Evolutionary conservation across 1,140 invertebrate genomes (phyloP), one percentile per base, ranked within the genome.

Genomic region (Drosophila micromelanica): DNA sequence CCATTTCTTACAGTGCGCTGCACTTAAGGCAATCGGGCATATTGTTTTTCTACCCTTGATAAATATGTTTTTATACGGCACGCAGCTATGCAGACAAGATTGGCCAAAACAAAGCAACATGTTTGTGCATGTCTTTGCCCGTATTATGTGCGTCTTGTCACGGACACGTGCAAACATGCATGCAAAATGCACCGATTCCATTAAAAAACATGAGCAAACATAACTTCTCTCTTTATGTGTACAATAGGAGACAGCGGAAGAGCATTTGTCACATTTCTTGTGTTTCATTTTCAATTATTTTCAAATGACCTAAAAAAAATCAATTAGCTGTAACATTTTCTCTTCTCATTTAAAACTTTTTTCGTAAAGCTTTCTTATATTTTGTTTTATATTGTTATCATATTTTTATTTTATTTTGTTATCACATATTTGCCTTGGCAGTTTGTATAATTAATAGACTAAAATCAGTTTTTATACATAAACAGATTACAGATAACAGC

Each of bases 1-100:
- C 67, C 35, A 15, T 76, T 72, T 70, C 60, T 56, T 64, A 76
- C 57, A 71, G 54, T 61, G 55, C 56, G 75, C 64, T 74, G 35
- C 72, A 38, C 49, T 51, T 32, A 38, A 27, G 12, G 48, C 35
- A 68, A 52, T 60, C 46, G 69, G 57, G 75, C 67, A 61, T 78
- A 78, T 78, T 52, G 8, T 15, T 27, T 27, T 13, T 42, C 2
- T 8, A 32, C 8, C 45, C 37, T 56, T 46, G 64, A 38, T 48
- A 35, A 7, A 48, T n/a, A 45, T 51, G 37, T 70, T 59, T 20
- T 38, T 43, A 32, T 8, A 20, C 9, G 12, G 11, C 32, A 30
- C 12, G 37, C 48, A 70, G 40, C 42, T 63, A 63, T 69, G 48
- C 40, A 45, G 40, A 54, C 32, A 30, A 11, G 7, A 57, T 57